Conservation (phyloP, 2,888 invertebrate species). For the Ormyrus labotus region DNA sequence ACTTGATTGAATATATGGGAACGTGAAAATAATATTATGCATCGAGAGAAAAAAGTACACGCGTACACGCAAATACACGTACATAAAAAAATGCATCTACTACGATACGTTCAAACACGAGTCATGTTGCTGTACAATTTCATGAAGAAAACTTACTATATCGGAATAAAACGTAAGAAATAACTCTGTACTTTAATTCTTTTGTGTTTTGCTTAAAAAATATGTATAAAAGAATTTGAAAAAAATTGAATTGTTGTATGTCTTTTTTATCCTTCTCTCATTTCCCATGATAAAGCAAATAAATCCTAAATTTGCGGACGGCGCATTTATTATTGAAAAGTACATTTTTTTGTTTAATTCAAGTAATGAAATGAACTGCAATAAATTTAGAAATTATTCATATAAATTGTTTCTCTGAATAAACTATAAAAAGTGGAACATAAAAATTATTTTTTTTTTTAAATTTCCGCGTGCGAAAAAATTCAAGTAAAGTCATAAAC, state of each 20-base stretch:
- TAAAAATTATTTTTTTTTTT: no score
- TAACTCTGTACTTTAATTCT: constrained; percentile 74
- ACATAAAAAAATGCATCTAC: constrained; percentile 54
- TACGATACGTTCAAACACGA: constrained; percentile 64
- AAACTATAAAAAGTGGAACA: no score
- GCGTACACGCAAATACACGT: constrained; percentile 55
- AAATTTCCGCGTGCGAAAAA: no score
- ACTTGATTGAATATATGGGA: constrained; percentile 28
- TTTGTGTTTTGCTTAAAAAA: constrained; percentile 75
- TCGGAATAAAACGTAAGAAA: constrained; percentile 71
- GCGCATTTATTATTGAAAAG: no score
- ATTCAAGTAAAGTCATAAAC: no score
- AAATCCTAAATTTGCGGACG: no score
- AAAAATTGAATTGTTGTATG: constrained; percentile 41
- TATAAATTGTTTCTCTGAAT: no score
- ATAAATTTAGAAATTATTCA: no score
- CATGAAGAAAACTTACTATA: constrained; percentile 68
- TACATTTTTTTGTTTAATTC: no score
- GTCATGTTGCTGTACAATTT: constrained; percentile 72
- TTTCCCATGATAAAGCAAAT: no score
- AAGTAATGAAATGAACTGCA: no score
- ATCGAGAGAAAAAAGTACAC: constrained; percentile 54
- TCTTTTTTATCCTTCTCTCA: no score
- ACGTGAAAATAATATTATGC: constrained; percentile 54
- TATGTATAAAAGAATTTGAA: constrained; percentile 73